phyloP scores from a whole-genome alignment of 2,888 invertebrate species.

The Itoplectis maculator region DNA sequence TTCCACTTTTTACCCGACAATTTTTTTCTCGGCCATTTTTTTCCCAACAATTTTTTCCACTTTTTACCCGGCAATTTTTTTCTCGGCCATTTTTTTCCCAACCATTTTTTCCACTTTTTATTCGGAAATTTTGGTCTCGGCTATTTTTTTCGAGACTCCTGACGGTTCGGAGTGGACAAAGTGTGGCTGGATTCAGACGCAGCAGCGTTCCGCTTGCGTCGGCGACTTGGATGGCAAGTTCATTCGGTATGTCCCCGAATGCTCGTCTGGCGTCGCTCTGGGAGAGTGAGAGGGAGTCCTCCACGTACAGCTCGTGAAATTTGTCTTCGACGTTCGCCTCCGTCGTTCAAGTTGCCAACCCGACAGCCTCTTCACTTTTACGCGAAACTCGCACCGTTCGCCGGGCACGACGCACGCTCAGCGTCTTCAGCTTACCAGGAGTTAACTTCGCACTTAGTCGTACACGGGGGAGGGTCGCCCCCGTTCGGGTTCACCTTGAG shows the following conservation, averaged over 20 bases:
- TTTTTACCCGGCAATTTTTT: too few relatives aligned
- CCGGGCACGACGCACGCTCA: not conserved
- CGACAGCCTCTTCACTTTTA: not conserved
- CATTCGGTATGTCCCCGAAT: not conserved
- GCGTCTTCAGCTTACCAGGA: constrained; percentile 14
- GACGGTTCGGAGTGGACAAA: not conserved
- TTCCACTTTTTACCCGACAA: too few relatives aligned
- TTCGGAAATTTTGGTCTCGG: too few relatives aligned
- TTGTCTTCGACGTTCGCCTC: constrained; percentile 1
- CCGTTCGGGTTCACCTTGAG: not conserved
- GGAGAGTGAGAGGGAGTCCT: not conserved
- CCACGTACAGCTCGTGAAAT: constrained; percentile 8
- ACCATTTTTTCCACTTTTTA: too few relatives aligned
- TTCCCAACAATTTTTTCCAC: too few relatives aligned
- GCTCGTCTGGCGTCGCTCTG: not conserved
- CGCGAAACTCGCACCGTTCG: too few relatives aligned
- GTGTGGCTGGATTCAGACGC: not conserved
- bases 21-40: too few relatives aligned
- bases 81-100: too few relatives aligned
- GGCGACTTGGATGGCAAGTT: constrained; percentile 11
- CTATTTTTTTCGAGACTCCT: too few relatives aligned
- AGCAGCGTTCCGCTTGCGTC: not conserved
- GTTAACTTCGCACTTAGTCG: constrained; percentile 18
- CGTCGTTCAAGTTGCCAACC: not conserved
- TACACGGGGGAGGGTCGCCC: not conserved